Evolutionary conservation across 2,888 invertebrate genomes (phyloP).

Genomic region (Acleris holmiana): DNA sequence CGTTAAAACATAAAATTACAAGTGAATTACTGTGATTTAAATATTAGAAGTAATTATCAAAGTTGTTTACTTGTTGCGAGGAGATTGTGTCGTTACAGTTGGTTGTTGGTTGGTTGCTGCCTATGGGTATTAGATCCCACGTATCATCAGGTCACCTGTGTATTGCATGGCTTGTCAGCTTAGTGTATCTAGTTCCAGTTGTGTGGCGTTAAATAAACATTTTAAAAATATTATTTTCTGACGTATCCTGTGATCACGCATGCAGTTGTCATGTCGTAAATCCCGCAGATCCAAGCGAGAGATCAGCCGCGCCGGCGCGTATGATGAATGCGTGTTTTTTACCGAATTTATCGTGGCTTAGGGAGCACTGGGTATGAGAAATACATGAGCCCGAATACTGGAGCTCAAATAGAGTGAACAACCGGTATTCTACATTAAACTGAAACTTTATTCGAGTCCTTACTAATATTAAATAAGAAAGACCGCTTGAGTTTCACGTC

Average conservation of each 20-base stretch:
- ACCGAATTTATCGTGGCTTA: constrained; percentile 58
- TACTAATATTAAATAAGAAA: no score
- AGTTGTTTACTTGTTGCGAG: no score
- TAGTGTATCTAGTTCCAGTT: no score
- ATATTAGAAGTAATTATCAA: background rate
- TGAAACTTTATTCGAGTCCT: no score
- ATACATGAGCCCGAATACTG: constrained; percentile 10
- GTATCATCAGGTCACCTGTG: no score
- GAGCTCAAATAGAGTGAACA: background rate
- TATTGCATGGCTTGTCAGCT: no score
- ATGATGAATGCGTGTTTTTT: constrained; percentile 77
- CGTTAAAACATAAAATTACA: constrained; percentile 1
- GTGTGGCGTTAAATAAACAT: background rate
- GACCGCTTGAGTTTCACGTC: no score
- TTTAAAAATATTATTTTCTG: constrained; percentile 2
- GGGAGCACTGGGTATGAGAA: constrained; percentile 34
- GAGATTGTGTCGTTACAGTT: no score
- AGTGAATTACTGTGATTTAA: background rate
- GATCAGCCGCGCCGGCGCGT: constrained; percentile 61
- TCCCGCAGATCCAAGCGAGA: constrained; percentile 67
- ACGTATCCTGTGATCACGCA: constrained; percentile 13
- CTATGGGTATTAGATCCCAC: no score
- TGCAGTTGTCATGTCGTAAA: constrained; percentile 64
- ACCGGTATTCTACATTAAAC: background rate
- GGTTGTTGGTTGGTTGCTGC: no score